These are phyloP conservation scores for Gymnoscopelus microlampas DNA, from an alignment of 2,797 vertebrate species.

Conservation along the genomic window DNA sequence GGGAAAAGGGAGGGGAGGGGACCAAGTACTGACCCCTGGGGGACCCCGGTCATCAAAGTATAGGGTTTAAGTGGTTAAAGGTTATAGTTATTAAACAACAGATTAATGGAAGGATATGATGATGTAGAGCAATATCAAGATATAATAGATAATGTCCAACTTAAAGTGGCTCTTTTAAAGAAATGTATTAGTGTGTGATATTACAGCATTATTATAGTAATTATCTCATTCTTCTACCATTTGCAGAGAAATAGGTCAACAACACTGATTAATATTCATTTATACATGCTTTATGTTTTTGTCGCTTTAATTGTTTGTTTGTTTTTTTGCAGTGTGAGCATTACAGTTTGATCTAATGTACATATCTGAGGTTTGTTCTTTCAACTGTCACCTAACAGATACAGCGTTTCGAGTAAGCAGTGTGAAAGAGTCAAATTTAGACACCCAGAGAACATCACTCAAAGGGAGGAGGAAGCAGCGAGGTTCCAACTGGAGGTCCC, in stretches of 20 bases:
- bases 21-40: no score
- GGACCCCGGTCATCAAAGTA: no score
- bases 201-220: neutral
- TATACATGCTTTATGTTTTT: neutral
- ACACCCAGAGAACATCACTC: slow-evolving; percentile 7
- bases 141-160: no score
- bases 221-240: neutral
- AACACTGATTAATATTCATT: no score
- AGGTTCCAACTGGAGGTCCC: slow-evolving; percentile 37
- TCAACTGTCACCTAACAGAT: slow-evolving; percentile 25
- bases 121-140: no score
- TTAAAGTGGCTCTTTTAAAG: neutral
- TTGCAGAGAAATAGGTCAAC: no score
- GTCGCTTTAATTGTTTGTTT: neutral
- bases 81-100: neutral
- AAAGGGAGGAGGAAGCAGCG: slow-evolving; percentile 48
- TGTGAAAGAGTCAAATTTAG: slow-evolving; percentile 6
- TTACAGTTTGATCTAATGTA: neutral
- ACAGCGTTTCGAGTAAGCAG: neutral
- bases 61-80: no score
- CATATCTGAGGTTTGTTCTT: slow-evolving; percentile 18
- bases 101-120: no score
- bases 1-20: no score
- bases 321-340: neutral
- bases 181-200: neutral